Conservation (phyloP, 2,113 vertebrate species). For the Tetrax tetrax region DNA sequence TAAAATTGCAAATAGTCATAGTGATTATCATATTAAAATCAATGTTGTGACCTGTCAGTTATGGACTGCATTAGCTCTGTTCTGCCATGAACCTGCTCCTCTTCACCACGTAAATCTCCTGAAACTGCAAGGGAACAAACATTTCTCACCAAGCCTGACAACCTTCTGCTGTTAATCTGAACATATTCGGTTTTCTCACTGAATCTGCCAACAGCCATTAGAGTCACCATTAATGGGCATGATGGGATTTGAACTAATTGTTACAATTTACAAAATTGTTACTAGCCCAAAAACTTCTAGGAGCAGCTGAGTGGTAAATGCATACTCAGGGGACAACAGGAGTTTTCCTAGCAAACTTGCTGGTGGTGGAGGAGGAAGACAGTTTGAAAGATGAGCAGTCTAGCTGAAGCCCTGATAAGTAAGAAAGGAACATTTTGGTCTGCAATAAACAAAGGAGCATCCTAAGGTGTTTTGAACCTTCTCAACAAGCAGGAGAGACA, state of each 20-base stretch:
- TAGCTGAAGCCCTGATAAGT: neutral
- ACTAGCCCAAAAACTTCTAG: neutral
- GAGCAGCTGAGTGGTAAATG: neutral
- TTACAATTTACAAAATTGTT: neutral
- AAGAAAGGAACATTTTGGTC: neutral
- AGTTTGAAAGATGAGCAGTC: neutral
- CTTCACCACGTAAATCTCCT: neutral
- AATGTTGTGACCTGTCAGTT: neutral
- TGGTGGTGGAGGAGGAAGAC: neutral
- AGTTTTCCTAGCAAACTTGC: neutral
- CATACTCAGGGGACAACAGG: neutral
- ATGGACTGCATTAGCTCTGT: neutral
- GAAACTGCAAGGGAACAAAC: neutral
- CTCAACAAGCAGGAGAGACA: neutral
- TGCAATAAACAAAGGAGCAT: neutral
- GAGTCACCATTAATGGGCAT: neutral
- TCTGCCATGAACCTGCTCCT: neutral
- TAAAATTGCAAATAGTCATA: neutral
- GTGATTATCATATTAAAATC: neutral
- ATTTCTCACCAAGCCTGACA: neutral
- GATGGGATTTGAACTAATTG: neutral
- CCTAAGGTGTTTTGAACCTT: neutral
- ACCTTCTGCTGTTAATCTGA: neutral
- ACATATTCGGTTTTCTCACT: constrained; percentile 10
- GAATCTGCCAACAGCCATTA: constrained; percentile 8